A percentile compares a stretch with the other conserved stretches of the same genome.
These are phyloP conservation scores for Lasius fuliginosus DNA, from an alignment of 2,888 invertebrate species.

Conservation along the genomic window DNA sequence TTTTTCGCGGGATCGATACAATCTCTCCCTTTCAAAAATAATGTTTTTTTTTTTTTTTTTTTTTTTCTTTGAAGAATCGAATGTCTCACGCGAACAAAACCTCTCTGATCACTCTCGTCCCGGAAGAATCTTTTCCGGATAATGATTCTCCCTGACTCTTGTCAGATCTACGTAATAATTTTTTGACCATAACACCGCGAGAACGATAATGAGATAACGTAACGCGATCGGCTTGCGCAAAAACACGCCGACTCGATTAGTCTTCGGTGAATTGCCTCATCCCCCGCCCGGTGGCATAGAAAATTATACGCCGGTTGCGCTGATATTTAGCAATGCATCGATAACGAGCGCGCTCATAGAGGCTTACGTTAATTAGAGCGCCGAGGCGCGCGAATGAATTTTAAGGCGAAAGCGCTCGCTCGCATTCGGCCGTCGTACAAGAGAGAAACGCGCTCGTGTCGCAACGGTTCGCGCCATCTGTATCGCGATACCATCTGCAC, in stretches of 20 bases:
- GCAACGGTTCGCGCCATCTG: conserved; percentile 74
- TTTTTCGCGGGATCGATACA: conserved; percentile 65
- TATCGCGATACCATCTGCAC: conserved; percentile 74
- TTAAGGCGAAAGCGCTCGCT: conserved; percentile 59
- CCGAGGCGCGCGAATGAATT: conserved; percentile 56
- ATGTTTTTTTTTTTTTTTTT: not conserved
- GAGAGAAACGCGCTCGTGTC: conserved; percentile 62
- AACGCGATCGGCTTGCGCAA: conserved; percentile 27
- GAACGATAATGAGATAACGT: conserved; percentile 45
- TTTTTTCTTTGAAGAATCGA: conserved; percentile 4
- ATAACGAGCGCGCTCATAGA: conserved; percentile 62
- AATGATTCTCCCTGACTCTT: not conserved
- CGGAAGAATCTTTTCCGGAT: not conserved
- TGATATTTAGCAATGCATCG: conserved; percentile 73
- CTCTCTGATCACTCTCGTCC: not conserved
- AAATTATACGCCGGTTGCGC: conserved; percentile 59
- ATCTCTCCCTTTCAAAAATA: conserved; percentile 33
- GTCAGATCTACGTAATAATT: not conserved
- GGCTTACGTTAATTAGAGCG: conserved; percentile 69
- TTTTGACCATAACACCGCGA: not conserved
- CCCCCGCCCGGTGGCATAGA: conserved; percentile 35
- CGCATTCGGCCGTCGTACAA: conserved; percentile 27
- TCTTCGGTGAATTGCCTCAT: conserved; percentile 29
- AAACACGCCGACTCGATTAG: conserved; percentile 28
- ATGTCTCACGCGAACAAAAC: not conserved